phyloP scores from a whole-genome alignment of 2,888 invertebrate genomes.

The Formica aserva region DNA sequence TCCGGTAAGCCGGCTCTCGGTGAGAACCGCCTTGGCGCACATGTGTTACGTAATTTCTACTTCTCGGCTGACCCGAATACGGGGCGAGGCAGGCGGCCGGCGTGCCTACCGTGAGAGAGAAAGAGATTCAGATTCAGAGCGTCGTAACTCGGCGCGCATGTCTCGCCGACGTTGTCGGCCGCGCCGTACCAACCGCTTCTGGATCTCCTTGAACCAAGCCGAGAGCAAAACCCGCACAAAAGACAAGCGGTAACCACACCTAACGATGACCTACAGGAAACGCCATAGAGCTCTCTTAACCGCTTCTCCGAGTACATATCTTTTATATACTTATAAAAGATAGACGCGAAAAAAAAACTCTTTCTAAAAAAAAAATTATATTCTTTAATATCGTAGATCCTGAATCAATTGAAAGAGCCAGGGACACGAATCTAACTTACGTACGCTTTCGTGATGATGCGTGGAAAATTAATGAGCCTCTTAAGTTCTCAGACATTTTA shows the following conservation, averaged over 20 bases:
- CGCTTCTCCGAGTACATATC: conserved; percentile 52
- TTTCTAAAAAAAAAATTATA: background rate
- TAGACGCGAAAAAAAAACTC: conserved; percentile 3
- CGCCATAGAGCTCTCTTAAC: conserved; percentile 58
- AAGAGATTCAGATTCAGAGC: conserved; percentile 83
- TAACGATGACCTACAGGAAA: conserved; percentile 72
- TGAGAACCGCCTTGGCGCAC: conserved; percentile 80
- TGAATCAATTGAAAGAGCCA: conserved; percentile 24
- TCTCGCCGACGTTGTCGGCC: conserved; percentile 47
- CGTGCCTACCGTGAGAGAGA: conserved; percentile 83
- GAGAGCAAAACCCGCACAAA: conserved; percentile 69
- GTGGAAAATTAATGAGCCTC: conserved; percentile 43
- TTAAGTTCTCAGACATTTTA: conserved; percentile 24
- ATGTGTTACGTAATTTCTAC: conserved; percentile 77
- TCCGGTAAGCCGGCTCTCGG: conserved; percentile 77
- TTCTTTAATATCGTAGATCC: background rate
- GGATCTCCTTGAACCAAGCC: conserved; percentile 83
- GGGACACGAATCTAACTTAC: background rate
- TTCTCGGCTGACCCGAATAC: conserved; percentile 84
- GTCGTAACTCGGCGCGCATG: conserved; percentile 80
- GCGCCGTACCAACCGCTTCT: conserved; percentile 65
- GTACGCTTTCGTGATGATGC: conserved; percentile 5
- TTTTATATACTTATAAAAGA: conserved; percentile 20
- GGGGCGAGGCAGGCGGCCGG: conserved; percentile 74
- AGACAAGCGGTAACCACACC: conserved; percentile 76